Conservation (phyloP, 2,888 invertebrate genomes). For the Drosophila falleni region DNA sequence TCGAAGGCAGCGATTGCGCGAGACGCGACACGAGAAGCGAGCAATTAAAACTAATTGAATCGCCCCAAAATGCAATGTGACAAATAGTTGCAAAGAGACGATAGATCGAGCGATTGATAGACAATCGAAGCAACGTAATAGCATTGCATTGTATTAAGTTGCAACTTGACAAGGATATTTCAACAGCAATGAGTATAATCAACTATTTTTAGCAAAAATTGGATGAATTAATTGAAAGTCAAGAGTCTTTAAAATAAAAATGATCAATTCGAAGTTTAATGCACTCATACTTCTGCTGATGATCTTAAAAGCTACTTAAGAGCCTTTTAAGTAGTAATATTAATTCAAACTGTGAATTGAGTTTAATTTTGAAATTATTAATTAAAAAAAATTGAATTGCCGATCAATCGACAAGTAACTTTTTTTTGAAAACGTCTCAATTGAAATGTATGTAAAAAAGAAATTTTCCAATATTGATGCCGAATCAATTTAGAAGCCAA, state of each 20-base stretch:
- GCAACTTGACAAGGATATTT: conserved; percentile 10
- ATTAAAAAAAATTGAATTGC: no score
- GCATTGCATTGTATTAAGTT: neutral
- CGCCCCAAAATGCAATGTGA: conserved; percentile 51
- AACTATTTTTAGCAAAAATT: neutral
- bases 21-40: conserved; percentile 32
- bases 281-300: no score
- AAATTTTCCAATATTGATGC: no score
- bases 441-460: no score
- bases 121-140: conserved; percentile 4
- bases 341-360: no score
- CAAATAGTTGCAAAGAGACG: conserved; percentile 50
- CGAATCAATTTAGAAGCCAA: no score
- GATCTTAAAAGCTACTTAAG: no score
- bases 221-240: neutral
- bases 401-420: no score
- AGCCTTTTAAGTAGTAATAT: no score
- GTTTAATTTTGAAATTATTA: no score
- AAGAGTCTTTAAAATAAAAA: neutral
- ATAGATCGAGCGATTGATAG: conserved; percentile 9
- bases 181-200: neutral
- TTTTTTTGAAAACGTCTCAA: no score
- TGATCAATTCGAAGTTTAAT: neutral
- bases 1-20: conserved; percentile 39
- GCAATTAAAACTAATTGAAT: conserved; percentile 80